Evolutionary conservation across 2,888 invertebrate genomes (phyloP).

Genomic region (Hofmannophila pseudospretella): DNA sequence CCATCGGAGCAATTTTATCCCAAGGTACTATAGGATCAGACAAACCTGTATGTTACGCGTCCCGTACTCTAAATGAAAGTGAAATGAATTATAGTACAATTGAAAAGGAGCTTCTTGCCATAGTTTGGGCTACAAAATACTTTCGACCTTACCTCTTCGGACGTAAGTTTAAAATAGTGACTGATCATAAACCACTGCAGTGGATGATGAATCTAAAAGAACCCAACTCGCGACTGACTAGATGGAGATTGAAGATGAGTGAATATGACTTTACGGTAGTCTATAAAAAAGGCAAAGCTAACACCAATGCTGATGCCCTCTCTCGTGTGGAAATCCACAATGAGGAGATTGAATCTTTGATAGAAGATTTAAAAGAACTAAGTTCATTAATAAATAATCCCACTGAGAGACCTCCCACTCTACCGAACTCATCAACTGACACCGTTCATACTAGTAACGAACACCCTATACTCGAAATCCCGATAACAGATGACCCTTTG

Average conservation of each 20-base stretch:
- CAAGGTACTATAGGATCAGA: conserved; percentile 17
- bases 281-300: conserved; percentile 12
- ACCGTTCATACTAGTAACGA: not conserved
- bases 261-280: conserved; percentile 12
- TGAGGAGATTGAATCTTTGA: not conserved
- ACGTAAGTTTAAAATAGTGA: not conserved
- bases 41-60: conserved; percentile 9
- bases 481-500: conserved; percentile 9
- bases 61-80: too few relatives aligned
- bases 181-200: not conserved
- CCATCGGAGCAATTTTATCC: conserved; percentile 19
- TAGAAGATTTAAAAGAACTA: too few relatives aligned
- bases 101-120: not conserved
- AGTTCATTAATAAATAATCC: not conserved
- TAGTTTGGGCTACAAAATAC: too few relatives aligned
- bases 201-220: not conserved
- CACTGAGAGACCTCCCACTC: not conserved
- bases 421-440: not conserved
- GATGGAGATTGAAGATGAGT: conserved; percentile 4
- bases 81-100: not conserved
- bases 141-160: not conserved
- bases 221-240: too few relatives aligned
- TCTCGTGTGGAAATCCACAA: too few relatives aligned
- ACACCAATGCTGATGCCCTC: too few relatives aligned
- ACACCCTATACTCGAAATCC: conserved; percentile 6